Evolutionary conservation across 2,113 vertebrate species (phyloP).

Genomic region (Ictalurus punctatus): DNA sequence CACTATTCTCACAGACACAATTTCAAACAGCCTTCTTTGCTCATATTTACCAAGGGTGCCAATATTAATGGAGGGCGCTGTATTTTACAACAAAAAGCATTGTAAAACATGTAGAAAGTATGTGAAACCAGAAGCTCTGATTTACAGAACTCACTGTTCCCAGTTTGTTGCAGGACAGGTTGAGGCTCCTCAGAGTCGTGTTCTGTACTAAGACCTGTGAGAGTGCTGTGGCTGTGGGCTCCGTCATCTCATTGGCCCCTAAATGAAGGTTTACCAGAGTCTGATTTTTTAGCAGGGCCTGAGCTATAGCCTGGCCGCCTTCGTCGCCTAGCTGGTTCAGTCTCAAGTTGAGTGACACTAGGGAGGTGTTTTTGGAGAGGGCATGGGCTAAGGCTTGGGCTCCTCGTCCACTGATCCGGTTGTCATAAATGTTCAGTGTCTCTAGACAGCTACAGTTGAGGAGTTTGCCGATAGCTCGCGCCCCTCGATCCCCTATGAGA

Average conservation of each 20-base stretch:
- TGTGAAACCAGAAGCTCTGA: neutral
- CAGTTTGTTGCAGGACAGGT: conserved; percentile 86
- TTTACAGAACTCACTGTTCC: conserved; percentile 77
- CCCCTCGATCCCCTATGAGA: conserved; percentile 81
- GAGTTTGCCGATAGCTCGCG: conserved; percentile 78
- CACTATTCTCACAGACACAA: no score
- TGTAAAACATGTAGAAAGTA: neutral
- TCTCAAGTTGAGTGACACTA: conserved; percentile 81
- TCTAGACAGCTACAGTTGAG: conserved; percentile 76
- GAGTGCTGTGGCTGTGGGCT: conserved; percentile 69
- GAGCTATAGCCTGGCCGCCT: conserved; percentile 79
- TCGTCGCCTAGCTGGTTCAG: conserved; percentile 83
- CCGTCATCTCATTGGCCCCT: conserved; percentile 78
- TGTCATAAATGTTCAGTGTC: conserved; percentile 80
- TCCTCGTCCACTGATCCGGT: conserved; percentile 74
- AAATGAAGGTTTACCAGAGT: conserved; percentile 80
- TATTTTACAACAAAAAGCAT: neutral
- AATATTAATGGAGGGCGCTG: no score
- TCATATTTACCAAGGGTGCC: no score
- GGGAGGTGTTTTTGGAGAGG: conserved; percentile 75
- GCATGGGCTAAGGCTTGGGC: conserved; percentile 82
- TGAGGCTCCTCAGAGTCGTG: conserved; percentile 76
- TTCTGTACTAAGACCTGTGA: conserved; percentile 81
- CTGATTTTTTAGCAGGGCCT: conserved; percentile 79
- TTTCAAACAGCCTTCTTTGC: no score